Evolutionary conservation across 2,888 invertebrate species (phyloP).

Genomic region (Notodonta ziczac): DNA sequence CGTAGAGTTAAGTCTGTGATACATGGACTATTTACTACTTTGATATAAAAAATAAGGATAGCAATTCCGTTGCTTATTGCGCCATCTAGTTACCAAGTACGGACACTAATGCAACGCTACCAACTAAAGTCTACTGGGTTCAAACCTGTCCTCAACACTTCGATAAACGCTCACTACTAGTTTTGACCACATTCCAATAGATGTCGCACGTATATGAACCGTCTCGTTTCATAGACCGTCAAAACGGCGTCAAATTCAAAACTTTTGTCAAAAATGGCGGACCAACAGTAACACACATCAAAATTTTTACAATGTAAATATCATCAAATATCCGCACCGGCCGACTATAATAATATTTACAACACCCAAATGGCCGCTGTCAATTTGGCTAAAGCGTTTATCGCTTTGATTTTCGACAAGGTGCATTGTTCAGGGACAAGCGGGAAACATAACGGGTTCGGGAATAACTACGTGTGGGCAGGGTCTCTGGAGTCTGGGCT

Average conservation of each 20-base stretch:
- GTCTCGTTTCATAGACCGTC: not conserved
- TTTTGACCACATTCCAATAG: slow-evolving; percentile 6
- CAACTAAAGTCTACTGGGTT: not conserved
- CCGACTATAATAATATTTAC: slow-evolving; percentile 21
- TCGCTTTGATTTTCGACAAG: slow-evolving; percentile 54
- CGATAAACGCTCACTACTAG: not conserved
- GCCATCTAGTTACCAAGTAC: slow-evolving; percentile 22
- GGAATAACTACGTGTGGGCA: slow-evolving; percentile 74
- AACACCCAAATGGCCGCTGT: slow-evolving; percentile 57
- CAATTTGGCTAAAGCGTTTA: slow-evolving; percentile 59
- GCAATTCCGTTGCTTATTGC: not conserved
- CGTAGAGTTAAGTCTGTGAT: no score
- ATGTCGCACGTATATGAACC: slow-evolving; percentile 11
- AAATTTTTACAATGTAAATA: slow-evolving; percentile 55
- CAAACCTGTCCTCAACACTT: not conserved
- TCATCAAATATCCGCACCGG: slow-evolving; percentile 25
- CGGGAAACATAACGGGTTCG: slow-evolving; percentile 74
- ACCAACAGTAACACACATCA: slow-evolving; percentile 30
- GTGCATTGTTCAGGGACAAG: slow-evolving; percentile 53
- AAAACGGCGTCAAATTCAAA: slow-evolving; percentile 38
- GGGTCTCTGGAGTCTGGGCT: slow-evolving; percentile 74
- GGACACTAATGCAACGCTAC: not conserved
- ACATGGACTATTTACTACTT: no score
- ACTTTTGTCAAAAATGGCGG: slow-evolving; percentile 54
- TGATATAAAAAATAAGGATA: no score